Percentiles rank a stretch among this genome's conserved stretches.
Conservation (phyloP, 2,113 vertebrate genomes). For the Sclerurus mexicanus region DNA sequence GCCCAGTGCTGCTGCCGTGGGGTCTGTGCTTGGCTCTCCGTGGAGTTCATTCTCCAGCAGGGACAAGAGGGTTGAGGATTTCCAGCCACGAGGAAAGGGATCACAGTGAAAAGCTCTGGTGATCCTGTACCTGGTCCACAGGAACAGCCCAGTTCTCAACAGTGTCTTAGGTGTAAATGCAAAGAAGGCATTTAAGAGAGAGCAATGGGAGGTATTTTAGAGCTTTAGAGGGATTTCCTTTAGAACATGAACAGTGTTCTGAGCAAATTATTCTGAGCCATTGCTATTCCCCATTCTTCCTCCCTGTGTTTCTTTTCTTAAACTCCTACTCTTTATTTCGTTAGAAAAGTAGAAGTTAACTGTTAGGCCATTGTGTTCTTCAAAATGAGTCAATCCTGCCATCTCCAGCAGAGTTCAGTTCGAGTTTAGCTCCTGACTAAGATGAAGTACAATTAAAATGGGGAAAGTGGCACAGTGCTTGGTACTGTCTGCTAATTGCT, state of each 20-base stretch:
- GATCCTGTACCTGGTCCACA: background rate
- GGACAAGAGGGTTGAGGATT: background rate
- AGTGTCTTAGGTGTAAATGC: background rate
- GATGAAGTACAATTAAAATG: conserved; percentile 50
- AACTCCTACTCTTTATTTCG: conserved; percentile 31
- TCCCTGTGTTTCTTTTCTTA: background rate
- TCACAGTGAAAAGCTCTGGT: background rate
- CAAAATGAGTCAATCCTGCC: conserved; percentile 43
- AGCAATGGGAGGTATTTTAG: background rate
- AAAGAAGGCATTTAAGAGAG: background rate
- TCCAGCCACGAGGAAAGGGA: background rate
- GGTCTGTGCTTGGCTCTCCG: background rate
- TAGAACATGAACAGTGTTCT: background rate
- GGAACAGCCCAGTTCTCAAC: background rate
- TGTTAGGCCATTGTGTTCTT: conserved; percentile 37
- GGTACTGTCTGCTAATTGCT: conserved; percentile 60
- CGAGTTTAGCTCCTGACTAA: conserved; percentile 53
- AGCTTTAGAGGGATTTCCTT: background rate
- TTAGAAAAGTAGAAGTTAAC: conserved; percentile 32
- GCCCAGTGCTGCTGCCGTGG: fast-evolving
- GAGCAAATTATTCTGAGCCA: background rate
- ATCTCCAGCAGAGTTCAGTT: conserved; percentile 27
- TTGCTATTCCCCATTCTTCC: background rate
- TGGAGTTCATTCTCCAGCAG: background rate
- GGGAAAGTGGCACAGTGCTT: conserved; percentile 20